phyloP scores from a whole-genome alignment of 2,797 vertebrate species.

The Myotis myotis region DNA sequence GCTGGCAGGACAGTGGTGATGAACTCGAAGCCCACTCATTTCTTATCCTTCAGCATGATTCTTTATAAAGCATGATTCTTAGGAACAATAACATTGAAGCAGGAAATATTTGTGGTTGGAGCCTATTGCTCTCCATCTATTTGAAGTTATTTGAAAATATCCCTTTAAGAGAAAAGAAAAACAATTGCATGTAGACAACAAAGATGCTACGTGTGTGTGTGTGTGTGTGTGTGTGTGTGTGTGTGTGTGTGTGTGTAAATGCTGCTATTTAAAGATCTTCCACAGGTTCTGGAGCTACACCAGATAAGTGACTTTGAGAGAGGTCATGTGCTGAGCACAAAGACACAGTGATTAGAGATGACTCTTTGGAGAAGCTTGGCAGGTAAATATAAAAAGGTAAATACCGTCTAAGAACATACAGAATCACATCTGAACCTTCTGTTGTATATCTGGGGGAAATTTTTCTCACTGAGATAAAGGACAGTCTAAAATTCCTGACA shows the following conservation, averaged over 20 bases:
- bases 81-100: not conserved
- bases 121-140: not conserved
- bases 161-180: constrained; percentile 43
- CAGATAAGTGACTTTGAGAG: constrained; percentile 43
- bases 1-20: not conserved
- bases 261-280: constrained; percentile 56
- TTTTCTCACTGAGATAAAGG: not conserved
- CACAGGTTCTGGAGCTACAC: constrained; percentile 6
- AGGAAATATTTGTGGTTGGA: not conserved
- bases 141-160: constrained; percentile 36
- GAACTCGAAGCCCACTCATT: not conserved
- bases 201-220: not conserved
- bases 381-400: not conserved
- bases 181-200: not conserved
- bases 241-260: not conserved
- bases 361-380: not conserved
- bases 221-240: not conserved
- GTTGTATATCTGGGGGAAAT: not conserved
- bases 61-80: not conserved
- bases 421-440: not conserved
- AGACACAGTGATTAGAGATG: not conserved
- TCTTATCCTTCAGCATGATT: not conserved
- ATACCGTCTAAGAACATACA: not conserved
- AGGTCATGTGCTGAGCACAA: not conserved
- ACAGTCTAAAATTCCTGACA: not conserved